Evolutionary conservation across 2,113 vertebrate species (phyloP).

Genomic region (Elaphurus davidianus): DNA sequence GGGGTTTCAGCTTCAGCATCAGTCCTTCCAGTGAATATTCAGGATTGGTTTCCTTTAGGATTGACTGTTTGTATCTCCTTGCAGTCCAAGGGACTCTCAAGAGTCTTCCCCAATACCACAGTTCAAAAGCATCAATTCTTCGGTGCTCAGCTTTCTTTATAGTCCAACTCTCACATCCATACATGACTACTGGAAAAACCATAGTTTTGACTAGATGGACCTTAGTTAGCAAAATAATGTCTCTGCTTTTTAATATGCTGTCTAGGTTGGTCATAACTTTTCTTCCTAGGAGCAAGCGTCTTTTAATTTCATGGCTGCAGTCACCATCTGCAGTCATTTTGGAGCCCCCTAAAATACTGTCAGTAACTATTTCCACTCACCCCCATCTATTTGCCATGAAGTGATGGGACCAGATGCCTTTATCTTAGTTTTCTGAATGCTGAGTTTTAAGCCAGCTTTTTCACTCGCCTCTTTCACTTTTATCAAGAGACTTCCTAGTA

Average conservation of each 20-base stretch:
- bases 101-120: neutral
- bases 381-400: neutral
- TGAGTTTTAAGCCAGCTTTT: neutral
- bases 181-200: neutral
- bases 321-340: neutral
- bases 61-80: neutral
- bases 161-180: neutral
- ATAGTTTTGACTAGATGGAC: neutral
- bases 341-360: neutral
- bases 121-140: neutral
- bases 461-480: rapidly evolving
- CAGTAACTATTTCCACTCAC: neutral
- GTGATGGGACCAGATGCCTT: neutral
- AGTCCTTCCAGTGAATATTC: neutral
- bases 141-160: neutral
- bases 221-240: neutral
- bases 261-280: neutral
- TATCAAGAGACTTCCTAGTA: neutral
- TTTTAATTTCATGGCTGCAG: neutral
- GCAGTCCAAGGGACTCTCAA: neutral
- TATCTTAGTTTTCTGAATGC: neutral
- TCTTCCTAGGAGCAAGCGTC: neutral
- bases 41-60: neutral
- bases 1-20: neutral
- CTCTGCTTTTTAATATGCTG: neutral